Conservation (phyloP, 2,797 vertebrate genomes). For the Ctenosaura bakeri region DNA sequence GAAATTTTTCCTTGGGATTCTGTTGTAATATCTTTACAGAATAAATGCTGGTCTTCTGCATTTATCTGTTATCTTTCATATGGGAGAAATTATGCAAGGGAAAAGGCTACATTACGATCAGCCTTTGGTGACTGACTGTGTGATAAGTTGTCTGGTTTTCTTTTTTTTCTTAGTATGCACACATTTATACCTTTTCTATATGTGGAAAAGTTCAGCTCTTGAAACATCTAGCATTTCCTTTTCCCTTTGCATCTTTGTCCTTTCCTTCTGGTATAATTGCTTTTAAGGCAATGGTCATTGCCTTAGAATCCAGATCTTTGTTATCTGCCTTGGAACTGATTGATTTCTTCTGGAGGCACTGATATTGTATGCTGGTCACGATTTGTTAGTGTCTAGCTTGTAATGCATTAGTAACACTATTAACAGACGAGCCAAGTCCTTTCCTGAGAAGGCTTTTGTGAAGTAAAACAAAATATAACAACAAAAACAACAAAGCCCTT, state of each 20-base stretch:
- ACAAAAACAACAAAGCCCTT: constrained; percentile 19
- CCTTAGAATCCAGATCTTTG: constrained; percentile 53
- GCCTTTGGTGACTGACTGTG: not conserved
- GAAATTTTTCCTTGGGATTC: not conserved
- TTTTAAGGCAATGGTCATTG: constrained; percentile 44
- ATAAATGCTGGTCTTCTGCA: not conserved
- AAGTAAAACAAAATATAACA: constrained; percentile 56
- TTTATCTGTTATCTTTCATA: not conserved
- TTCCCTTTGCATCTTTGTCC: constrained; percentile 18
- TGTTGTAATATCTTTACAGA: not conserved
- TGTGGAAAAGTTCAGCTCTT: constrained; percentile 12
- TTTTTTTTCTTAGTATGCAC: not conserved
- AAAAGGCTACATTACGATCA: not conserved
- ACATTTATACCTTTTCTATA: not conserved
- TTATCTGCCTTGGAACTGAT: constrained; percentile 45
- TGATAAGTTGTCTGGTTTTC: not conserved
- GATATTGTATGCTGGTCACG: constrained; percentile 46
- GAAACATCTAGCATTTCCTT: not conserved
- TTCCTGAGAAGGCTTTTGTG: constrained; percentile 51
- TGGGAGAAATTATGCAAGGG: not conserved
- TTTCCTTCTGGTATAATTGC: constrained; percentile 51
- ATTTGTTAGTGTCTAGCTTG: constrained; percentile 44
- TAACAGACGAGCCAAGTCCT: constrained; percentile 41
- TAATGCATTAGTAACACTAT: constrained; percentile 45
- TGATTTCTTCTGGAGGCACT: constrained; percentile 50